A percentile compares a stretch with the other conserved stretches of the same genome.
These are phyloP conservation scores for Sipha flava DNA, from an alignment of 1,140 invertebrate species.

Conservation along the genomic window DNA sequence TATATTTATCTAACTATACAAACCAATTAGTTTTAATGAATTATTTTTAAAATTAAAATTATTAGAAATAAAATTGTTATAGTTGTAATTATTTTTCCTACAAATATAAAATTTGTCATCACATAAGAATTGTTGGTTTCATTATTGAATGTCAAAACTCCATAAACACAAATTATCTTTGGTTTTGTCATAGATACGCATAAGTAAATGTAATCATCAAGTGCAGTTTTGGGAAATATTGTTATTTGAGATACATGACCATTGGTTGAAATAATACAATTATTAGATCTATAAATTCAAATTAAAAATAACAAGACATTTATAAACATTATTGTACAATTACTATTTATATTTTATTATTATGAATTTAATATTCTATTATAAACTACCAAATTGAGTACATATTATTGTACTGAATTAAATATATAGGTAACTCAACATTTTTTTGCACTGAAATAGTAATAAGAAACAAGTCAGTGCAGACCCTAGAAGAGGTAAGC, in stretches of 20 bases:
- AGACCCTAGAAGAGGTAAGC: too few species aligned
- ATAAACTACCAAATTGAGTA: too few species aligned
- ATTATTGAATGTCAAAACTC: background rate
- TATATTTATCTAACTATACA: background rate
- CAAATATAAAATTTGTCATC: background rate
- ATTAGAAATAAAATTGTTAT: background rate
- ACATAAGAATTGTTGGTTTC: background rate
- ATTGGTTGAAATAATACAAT: background rate
- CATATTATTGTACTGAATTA: too few species aligned
- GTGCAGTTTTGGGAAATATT: background rate
- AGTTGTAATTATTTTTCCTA: background rate
- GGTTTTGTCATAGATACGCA: background rate
- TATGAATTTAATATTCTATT: too few species aligned
- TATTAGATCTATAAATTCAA: background rate
- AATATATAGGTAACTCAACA: too few species aligned
- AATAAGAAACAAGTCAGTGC: too few species aligned
- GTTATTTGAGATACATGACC: background rate
- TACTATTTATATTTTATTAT: too few species aligned
- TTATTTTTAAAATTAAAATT: background rate
- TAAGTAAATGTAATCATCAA: conserved; percentile 1
- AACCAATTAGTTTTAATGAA: background rate
- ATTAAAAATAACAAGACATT: background rate
- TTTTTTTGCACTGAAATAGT: too few species aligned
- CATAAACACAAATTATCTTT: conserved; percentile 3
- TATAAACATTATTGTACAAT: too few species aligned